Conservation (phyloP, 2,797 vertebrate genomes). For the Pseudochaenichthys georgianus region DNA sequence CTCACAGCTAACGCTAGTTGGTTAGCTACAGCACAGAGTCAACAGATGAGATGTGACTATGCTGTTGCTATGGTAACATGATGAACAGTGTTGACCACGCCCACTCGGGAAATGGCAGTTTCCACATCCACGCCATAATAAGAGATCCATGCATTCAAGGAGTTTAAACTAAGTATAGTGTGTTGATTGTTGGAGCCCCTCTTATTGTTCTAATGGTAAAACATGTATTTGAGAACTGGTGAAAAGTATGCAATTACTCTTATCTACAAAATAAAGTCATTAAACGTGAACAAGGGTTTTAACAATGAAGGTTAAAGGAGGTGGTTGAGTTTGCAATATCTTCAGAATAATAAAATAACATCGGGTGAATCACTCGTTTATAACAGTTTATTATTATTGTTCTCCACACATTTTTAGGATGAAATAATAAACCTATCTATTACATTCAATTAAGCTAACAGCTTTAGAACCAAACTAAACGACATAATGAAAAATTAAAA, state of each 20-base stretch:
- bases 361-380: too few species aligned
- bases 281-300: not conserved
- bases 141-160: too few species aligned
- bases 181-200: not conserved
- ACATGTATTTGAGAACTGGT: too few species aligned
- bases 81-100: slow-evolving; percentile 38
- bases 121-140: too few species aligned
- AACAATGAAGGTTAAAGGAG: too few species aligned
- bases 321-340: too few species aligned
- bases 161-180: not conserved
- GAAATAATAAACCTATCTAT: not conserved
- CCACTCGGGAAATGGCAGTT: not conserved
- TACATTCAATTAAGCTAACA: too few species aligned
- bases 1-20: not conserved
- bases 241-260: too few species aligned
- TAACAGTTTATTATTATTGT: not conserved
- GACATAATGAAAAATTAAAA: too few species aligned
- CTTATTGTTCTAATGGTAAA: too few species aligned
- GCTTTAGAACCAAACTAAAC: too few species aligned
- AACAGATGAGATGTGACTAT: slow-evolving; percentile 46
- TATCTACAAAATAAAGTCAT: not conserved
- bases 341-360: too few species aligned
- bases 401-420: not conserved
- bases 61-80: slow-evolving; percentile 69
- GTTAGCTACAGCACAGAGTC: slow-evolving; percentile 4